phyloP scores from a whole-genome alignment of 1,140 invertebrate genomes.

The Drosophila athabasca region DNA sequence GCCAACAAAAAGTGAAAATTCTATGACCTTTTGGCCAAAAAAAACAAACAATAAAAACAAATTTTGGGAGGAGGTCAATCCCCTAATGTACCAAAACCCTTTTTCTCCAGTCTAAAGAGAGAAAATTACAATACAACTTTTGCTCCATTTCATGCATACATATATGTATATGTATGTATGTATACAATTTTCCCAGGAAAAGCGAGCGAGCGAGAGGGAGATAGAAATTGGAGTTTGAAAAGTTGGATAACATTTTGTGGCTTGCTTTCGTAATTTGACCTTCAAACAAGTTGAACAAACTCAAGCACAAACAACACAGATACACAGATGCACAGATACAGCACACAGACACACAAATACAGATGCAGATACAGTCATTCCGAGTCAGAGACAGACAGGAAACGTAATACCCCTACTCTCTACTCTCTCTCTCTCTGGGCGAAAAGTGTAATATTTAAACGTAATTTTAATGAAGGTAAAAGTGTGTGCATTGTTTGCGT shows the following conservation, averaged over 20 bases:
- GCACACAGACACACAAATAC: background rate
- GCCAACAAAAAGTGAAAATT: too few relatives aligned
- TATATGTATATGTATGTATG: too few relatives aligned
- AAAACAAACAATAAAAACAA: constrained; percentile 7
- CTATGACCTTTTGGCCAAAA: too few relatives aligned
- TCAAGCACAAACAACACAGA: constrained; percentile 4
- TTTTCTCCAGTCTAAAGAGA: constrained; percentile 12
- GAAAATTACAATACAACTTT: constrained; percentile 72
- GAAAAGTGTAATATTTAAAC: constrained; percentile 68
- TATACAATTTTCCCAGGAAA: constrained; percentile 41
- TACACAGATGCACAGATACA: background rate
- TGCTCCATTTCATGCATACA: constrained; percentile 63
- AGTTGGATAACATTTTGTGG: constrained; percentile 38
- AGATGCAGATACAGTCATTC: background rate
- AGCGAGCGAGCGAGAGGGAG: background rate
- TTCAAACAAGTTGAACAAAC: constrained; percentile 67
- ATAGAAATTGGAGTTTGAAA: constrained; percentile 2
- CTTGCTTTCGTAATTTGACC: constrained; percentile 62
- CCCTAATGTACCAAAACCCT: constrained; percentile 8
- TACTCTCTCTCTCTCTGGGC: background rate
- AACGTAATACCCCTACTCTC: too few relatives aligned
- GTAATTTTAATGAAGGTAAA: constrained; percentile 75
- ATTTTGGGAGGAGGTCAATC: constrained; percentile 3
- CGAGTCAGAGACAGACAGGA: background rate
- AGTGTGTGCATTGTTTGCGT: constrained; percentile 55